These are phyloP conservation scores for Muscicapa striata DNA, from an alignment of 2,797 vertebrate genomes.

Conservation along the genomic window DNA sequence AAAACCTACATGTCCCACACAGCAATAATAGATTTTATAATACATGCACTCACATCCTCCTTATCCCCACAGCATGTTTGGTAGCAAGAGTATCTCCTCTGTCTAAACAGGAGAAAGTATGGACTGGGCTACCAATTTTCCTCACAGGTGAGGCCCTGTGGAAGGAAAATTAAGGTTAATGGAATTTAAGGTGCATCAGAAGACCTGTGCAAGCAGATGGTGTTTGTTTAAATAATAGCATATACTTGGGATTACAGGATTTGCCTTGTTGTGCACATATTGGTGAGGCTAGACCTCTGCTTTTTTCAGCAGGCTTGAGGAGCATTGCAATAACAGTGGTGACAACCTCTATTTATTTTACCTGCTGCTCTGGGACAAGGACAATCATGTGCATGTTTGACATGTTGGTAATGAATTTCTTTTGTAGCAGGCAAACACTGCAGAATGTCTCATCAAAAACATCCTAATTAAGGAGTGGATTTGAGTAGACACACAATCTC, in stretches of 20 bases:
- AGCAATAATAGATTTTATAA: neutral
- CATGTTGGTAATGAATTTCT: slow-evolving; percentile 48
- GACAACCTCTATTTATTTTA: slow-evolving; percentile 46
- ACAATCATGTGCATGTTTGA: slow-evolving; percentile 10
- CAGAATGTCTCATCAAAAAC: slow-evolving; percentile 44
- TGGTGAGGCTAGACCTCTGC: neutral
- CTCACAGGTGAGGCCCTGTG: neutral
- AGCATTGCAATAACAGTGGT: neutral
- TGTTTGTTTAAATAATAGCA: neutral
- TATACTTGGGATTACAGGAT: neutral
- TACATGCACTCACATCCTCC: neutral
- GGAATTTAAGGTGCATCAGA: neutral
- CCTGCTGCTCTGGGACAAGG: slow-evolving; percentile 36
- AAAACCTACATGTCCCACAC: neutral
- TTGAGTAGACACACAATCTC: slow-evolving; percentile 47
- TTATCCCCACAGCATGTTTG: neutral
- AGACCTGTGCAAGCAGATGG: neutral
- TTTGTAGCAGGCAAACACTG: neutral
- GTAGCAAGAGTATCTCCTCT: neutral
- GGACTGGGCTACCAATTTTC: neutral
- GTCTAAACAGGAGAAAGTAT: neutral
- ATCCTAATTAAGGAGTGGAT: slow-evolving; percentile 49
- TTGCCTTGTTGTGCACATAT: neutral
- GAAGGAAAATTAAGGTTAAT: neutral
- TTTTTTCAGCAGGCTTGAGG: neutral